A percentile compares a stretch with the other conserved stretches of the same genome.
Evolutionary conservation across 2,797 vertebrate species (phyloP).

Genomic region (Zalophus californianus): DNA sequence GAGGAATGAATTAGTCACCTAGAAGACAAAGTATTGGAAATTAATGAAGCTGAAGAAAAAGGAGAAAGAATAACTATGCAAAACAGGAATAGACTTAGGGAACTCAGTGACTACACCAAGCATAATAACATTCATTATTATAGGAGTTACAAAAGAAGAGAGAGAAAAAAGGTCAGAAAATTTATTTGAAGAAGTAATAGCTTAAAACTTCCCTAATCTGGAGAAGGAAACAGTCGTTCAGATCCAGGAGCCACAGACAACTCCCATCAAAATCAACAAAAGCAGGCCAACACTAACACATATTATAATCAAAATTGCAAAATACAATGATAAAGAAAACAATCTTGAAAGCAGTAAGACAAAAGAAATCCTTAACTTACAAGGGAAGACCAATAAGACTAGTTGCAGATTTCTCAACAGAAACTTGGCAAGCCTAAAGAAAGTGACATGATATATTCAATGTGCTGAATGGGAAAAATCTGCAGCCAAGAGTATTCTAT

Average conservation of each 20-base stretch:
- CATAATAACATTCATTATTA: not conserved
- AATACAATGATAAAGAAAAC: not conserved
- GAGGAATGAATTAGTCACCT: not conserved
- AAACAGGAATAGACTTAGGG: not conserved
- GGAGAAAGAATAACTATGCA: not conserved
- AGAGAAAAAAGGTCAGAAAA: not conserved
- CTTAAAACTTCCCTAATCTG: not conserved
- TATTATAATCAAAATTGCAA: not conserved
- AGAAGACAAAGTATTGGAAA: not conserved
- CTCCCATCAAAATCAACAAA: not conserved
- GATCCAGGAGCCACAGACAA: not conserved
- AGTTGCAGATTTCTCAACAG: not conserved
- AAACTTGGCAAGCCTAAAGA: not conserved
- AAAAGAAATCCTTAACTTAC: not conserved
- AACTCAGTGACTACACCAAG: not conserved
- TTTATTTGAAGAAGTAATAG: not conserved
- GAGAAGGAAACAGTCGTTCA: not conserved
- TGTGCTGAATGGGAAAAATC: not conserved
- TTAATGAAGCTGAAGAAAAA: not conserved
- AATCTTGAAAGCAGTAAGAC: not conserved
- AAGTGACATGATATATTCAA: not conserved
- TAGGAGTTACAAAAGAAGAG: not conserved
- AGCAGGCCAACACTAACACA: not conserved
- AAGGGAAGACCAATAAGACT: not conserved
- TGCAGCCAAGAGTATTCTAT: not conserved